phyloP scores from a whole-genome alignment of 2,797 vertebrate genomes.

The Moxostoma hubbsi region DNA sequence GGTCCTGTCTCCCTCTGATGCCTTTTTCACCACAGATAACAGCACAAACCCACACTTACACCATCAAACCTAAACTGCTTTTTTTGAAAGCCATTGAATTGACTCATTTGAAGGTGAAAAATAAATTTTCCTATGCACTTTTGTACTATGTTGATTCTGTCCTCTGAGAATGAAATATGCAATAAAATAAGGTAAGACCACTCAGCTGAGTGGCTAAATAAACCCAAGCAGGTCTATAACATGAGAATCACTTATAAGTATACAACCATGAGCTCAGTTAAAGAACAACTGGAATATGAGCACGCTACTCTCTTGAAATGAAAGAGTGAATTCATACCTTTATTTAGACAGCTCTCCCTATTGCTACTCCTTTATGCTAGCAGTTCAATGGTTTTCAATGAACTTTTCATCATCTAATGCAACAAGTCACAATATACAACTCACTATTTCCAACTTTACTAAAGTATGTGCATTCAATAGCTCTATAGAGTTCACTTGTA shows the following conservation, averaged over 20 bases:
- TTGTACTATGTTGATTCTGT: background rate
- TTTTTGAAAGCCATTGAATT: constrained; percentile 23
- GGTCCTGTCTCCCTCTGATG: constrained; percentile 17
- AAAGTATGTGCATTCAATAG: too few species aligned
- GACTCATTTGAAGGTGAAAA: constrained; percentile 31
- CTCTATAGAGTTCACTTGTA: too few species aligned
- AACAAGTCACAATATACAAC: too few species aligned
- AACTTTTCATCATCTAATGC: too few species aligned
- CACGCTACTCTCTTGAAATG: background rate
- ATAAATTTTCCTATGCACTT: constrained; percentile 12
- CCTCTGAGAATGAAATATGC: constrained; percentile 11
- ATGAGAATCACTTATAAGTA: background rate
- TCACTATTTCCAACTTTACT: too few species aligned
- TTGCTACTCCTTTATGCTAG: too few species aligned
- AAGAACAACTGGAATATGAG: background rate
- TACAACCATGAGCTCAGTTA: background rate
- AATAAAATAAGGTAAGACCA: background rate
- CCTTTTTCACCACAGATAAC: constrained; percentile 33
- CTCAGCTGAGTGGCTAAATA: constrained; percentile 11
- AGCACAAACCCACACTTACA: constrained; percentile 31
- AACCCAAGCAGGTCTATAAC: background rate
- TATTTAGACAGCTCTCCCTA: background rate
- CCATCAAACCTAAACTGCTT: background rate
- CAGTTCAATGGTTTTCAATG: too few species aligned
- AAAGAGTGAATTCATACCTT: background rate